Conservation (phyloP, 2,797 vertebrate genomes). For the Chrysocyon brachyurus region DNA sequence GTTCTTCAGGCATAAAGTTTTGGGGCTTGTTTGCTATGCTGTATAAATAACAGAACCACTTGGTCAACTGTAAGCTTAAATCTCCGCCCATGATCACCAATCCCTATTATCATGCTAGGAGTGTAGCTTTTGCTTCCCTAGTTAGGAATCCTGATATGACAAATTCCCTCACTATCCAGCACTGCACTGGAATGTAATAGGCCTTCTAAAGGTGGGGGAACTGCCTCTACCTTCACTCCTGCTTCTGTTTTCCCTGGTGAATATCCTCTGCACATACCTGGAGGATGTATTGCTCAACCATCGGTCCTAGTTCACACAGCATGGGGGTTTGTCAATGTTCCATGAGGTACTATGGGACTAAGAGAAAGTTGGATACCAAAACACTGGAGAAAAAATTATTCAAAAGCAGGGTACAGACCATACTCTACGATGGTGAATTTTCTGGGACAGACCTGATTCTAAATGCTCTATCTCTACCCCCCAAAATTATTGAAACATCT, state of each 20-base stretch:
- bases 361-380: neutral
- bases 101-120: neutral
- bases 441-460: slow-evolving; percentile 61
- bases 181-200: neutral
- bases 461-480: slow-evolving; percentile 58
- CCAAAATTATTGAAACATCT: slow-evolving; percentile 57
- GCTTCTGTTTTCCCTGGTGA: neutral
- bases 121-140: neutral
- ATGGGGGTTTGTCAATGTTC: neutral
- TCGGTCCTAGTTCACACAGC: neutral
- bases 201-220: too few relatives aligned
- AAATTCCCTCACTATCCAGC: neutral
- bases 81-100: accelerated
- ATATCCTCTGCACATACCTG: neutral
- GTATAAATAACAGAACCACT: neutral
- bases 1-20: neutral
- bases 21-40: neutral
- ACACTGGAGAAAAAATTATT: neutral
- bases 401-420: slow-evolving; percentile 16
- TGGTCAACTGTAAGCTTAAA: neutral
- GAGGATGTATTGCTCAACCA: neutral
- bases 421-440: slow-evolving; percentile 41
- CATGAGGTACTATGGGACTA: neutral
- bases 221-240: neutral
- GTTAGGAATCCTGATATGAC: neutral